Evolutionary conservation across 1,140 invertebrate species (phyloP), one percentile per base, ranked within the genome.

Genomic region (Lysiphlebus fabarum): DNA sequence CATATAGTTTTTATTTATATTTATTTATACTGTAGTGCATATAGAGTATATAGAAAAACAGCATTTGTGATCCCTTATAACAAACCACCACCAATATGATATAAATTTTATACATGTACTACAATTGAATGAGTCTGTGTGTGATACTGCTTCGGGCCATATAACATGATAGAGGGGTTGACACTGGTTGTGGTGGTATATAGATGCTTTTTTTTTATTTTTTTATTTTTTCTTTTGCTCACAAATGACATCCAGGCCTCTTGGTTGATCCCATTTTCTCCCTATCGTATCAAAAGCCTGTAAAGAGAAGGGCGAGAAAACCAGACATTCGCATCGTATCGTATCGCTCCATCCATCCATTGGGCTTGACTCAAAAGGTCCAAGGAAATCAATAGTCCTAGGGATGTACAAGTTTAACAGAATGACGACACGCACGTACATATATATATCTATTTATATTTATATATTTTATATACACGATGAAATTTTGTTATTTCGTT

Each of bases 331-430:
- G 58, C 51, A 51, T 44, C 53, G 17, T 4, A 26, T 26, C 17
- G 17, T 26, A 1, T 26, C 17, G 2, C 2, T 7, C 8, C 17
- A 54, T 47, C 14, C 50, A 12, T 47, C 61, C 53, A 37, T 51
- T 53, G 37, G 34, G 42, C 26, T 53, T 9, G 45, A 44, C 38
- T 38, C 49, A 43, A 42, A 65, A 58, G 62, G 65, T 66, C 69
- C 69, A 56, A 47, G 66, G 66, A 69, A 68, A 71, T 71, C 70
- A 71, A 71, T 71, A 71, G 68, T 64, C 54, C 53, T 54, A 43
- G 45, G 63, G 67, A 26, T 60, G 61, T 62, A 59, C 63, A 68
- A 64, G 56, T 59, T 55, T 53, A 62, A 59, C 58, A 57, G 65
- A 57, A 45, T 54, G 47, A 26, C 53, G 55, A 12, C 17, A 7